Percentiles rank a stretch among this genome's conserved stretches.
phyloP scores from a whole-genome alignment of 2,113 vertebrate genomes.

The Lagenorhynchus albirostris region DNA sequence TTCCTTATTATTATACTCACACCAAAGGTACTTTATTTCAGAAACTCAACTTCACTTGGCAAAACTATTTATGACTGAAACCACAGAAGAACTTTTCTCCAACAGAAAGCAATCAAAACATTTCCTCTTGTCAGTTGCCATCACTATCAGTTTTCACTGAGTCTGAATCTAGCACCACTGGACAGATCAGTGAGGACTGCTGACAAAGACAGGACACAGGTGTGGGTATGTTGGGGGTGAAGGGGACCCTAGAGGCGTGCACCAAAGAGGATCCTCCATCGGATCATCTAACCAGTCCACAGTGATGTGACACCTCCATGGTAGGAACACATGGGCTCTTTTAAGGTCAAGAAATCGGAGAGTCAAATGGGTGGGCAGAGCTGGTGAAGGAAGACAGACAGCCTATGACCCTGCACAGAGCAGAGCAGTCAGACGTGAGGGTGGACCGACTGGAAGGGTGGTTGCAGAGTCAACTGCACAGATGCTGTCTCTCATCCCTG shows the following conservation, averaged over 20 bases:
- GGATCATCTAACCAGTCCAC: neutral
- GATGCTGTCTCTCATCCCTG: neutral
- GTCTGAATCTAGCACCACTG: neutral
- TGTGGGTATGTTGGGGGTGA: neutral
- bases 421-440: neutral
- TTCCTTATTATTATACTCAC: neutral
- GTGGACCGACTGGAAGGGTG: neutral
- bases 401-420: neutral
- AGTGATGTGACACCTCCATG: neutral
- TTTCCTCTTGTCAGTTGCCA: neutral
- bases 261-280: neutral
- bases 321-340: neutral
- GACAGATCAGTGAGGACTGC: neutral
- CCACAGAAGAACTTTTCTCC: neutral
- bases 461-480: neutral
- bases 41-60: neutral
- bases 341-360: neutral
- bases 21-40: neutral
- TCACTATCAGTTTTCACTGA: neutral
- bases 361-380: neutral
- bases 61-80: neutral
- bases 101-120: neutral
- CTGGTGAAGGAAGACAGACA: neutral
- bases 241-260: neutral
- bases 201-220: neutral